phyloP scores from a whole-genome alignment of 2,888 invertebrate species.

The Cheilosia vernalis region DNA sequence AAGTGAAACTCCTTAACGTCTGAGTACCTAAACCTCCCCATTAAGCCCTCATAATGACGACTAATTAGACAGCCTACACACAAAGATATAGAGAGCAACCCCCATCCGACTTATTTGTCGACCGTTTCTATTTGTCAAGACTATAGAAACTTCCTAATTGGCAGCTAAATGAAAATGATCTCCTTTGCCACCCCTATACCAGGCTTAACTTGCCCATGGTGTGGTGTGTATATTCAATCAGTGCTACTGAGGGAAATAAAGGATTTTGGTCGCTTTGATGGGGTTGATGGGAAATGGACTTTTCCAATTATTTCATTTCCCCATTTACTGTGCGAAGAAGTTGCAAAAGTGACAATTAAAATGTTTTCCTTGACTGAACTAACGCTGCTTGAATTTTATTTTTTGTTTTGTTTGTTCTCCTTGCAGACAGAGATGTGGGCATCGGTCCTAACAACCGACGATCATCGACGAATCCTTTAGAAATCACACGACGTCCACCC shows the following conservation, averaged over 20 bases:
- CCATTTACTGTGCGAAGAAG: not conserved
- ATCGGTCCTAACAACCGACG: slow-evolving; percentile 30
- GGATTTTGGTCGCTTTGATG: slow-evolving; percentile 35
- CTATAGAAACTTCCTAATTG: slow-evolving; percentile 55
- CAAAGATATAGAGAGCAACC: not conserved
- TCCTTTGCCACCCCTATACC: not conserved
- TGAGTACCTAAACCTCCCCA: slow-evolving; percentile 5
- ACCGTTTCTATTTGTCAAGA: not conserved
- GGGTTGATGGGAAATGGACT: not conserved
- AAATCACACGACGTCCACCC: slow-evolving; percentile 62
- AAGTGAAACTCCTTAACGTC: slow-evolving; percentile 38
- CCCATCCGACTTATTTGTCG: slow-evolving; percentile 23
- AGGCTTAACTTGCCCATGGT: slow-evolving; percentile 30
- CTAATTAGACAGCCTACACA: slow-evolving; percentile 61
- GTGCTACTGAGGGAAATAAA: slow-evolving; percentile 8
- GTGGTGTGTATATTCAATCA: slow-evolving; percentile 13
- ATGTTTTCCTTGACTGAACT: slow-evolving; percentile 60
- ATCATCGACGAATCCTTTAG: slow-evolving; percentile 65
- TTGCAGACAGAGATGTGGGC: slow-evolving; percentile 66
- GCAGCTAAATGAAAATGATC: slow-evolving; percentile 48
- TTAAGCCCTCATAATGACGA: slow-evolving; percentile 52
- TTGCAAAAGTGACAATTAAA: slow-evolving; percentile 67
- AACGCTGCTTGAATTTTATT: not conserved
- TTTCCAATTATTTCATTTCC: slow-evolving; percentile 41
- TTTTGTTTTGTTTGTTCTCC: slow-evolving; percentile 18